These are phyloP conservation scores for Drosophila sechellia DNA, from an alignment of 1,140 invertebrate species.

Conservation along the genomic window DNA sequence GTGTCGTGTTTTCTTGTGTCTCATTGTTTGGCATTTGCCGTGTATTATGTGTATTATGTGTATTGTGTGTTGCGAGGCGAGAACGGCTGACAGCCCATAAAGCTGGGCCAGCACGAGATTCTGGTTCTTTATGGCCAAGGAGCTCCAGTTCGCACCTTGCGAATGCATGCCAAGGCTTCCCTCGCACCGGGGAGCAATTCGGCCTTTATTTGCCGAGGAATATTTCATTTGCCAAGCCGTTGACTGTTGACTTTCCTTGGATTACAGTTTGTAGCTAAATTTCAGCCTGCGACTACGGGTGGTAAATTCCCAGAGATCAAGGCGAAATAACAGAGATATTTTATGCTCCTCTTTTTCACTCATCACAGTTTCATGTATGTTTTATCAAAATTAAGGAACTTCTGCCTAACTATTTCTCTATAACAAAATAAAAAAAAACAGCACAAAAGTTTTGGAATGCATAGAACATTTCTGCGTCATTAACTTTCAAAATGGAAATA, in stretches of 20 bases:
- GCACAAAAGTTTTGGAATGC: too few relatives aligned
- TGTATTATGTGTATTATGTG: background rate
- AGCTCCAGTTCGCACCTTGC: constrained; percentile 29
- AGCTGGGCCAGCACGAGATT: constrained; percentile 3
- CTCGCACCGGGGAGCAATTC: constrained; percentile 19
- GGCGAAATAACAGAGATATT: background rate
- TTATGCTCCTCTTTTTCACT: background rate
- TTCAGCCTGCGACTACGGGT: background rate
- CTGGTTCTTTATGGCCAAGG: constrained; percentile 26
- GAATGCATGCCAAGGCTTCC: constrained; percentile 11
- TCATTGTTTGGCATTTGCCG: constrained; percentile 20
- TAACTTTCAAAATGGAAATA: background rate
- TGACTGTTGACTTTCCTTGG: constrained; percentile 6
- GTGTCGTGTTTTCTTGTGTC: constrained; percentile 26
- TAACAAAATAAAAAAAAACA: too few relatives aligned
- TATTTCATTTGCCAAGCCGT: constrained; percentile 19
- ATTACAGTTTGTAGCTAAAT: constrained; percentile 20
- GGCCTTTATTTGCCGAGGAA: constrained; percentile 14
- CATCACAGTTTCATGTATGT: background rate
- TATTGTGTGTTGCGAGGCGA: constrained; percentile 13
- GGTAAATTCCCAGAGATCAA: background rate
- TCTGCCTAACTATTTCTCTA: background rate
- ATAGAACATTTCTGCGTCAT: background rate
- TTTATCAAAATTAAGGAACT: background rate
- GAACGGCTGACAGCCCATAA: constrained; percentile 26